Evolutionary conservation across 1,140 invertebrate genomes (phyloP).

Genomic region (Hermetia illucens): DNA sequence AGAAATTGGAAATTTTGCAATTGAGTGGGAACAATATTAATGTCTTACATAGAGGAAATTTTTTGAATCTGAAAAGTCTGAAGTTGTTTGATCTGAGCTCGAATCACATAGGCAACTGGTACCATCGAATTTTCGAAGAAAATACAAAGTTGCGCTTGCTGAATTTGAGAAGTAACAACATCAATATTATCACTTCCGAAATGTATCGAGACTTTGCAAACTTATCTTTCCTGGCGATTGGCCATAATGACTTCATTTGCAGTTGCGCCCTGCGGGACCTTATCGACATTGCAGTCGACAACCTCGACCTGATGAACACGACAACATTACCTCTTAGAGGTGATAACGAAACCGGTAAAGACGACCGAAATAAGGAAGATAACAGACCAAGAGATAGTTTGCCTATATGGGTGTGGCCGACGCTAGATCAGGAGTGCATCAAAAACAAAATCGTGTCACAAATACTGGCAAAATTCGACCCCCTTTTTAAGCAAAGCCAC

Average conservation of each 20-base stretch:
- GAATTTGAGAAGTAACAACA: slow-evolving; percentile 34
- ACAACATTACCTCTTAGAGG: neutral
- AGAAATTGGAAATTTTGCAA: slow-evolving; percentile 29
- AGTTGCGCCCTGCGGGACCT: slow-evolving; percentile 34
- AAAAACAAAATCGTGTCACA: too few species aligned
- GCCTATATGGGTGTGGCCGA: too few species aligned
- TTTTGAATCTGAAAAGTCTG: slow-evolving; percentile 25
- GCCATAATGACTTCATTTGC: slow-evolving; percentile 38
- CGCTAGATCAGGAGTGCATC: too few species aligned
- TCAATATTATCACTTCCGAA: slow-evolving; percentile 34
- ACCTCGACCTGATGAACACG: slow-evolving; percentile 4
- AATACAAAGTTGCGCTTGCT: slow-evolving; percentile 31
- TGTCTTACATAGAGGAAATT: slow-evolving; percentile 12
- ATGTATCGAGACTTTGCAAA: slow-evolving; percentile 32
- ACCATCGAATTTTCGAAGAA: slow-evolving; percentile 21
- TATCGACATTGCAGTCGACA: slow-evolving; percentile 26
- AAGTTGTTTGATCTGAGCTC: slow-evolving; percentile 33
- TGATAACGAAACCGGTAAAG: slow-evolving; percentile 8
- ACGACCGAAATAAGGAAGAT: slow-evolving; percentile 13
- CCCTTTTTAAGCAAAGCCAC: too few species aligned
- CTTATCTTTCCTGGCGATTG: slow-evolving; percentile 27
- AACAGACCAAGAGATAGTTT: too few species aligned
- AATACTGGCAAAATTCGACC: too few species aligned
- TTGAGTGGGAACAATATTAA: slow-evolving; percentile 34
- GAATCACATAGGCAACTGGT: slow-evolving; percentile 37